Evolutionary conservation across 2,888 invertebrate genomes (phyloP).

Genomic region (Agrotis exclamationis): DNA sequence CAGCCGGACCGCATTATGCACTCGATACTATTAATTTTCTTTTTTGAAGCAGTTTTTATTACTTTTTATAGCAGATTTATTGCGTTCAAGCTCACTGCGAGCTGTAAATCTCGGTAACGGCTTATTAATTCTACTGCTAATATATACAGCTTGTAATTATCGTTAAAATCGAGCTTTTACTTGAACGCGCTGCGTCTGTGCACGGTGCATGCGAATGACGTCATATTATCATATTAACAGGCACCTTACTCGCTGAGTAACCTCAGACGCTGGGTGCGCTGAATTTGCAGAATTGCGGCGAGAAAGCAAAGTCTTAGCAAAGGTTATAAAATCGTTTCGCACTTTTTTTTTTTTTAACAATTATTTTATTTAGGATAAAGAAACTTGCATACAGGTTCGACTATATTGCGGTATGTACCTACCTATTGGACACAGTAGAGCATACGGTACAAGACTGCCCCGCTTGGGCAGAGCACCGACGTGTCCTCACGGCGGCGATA

Average conservation of each 20-base stretch:
- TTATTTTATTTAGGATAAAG: too few species aligned
- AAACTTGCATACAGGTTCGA: too few species aligned
- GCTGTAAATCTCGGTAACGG: constrained; percentile 57
- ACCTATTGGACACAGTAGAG: too few species aligned
- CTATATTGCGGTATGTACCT: too few species aligned
- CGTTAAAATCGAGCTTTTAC: constrained; percentile 23
- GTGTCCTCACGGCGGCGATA: too few species aligned
- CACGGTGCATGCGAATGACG: constrained; percentile 9
- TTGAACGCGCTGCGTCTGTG: constrained; percentile 10
- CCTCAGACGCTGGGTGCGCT: background rate
- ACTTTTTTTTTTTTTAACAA: too few species aligned
- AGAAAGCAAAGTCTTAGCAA: too few species aligned
- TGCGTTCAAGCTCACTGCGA: constrained; percentile 41
- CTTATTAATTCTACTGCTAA: constrained; percentile 62
- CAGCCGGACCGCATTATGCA: constrained; percentile 60
- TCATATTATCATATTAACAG: constrained; percentile 28
- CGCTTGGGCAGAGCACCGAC: too few species aligned
- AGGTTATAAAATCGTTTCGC: too few species aligned
- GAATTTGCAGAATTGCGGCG: background rate
- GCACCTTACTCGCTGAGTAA: constrained; percentile 5
- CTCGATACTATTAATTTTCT: constrained; percentile 62
- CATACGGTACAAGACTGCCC: too few species aligned
- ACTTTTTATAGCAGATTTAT: constrained; percentile 52
- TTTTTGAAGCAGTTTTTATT: constrained; percentile 57
- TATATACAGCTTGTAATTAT: constrained; percentile 53